Base-by-base conservation (phyloP, 2,888 invertebrate species). In the Aphrophora alni region DNA sequence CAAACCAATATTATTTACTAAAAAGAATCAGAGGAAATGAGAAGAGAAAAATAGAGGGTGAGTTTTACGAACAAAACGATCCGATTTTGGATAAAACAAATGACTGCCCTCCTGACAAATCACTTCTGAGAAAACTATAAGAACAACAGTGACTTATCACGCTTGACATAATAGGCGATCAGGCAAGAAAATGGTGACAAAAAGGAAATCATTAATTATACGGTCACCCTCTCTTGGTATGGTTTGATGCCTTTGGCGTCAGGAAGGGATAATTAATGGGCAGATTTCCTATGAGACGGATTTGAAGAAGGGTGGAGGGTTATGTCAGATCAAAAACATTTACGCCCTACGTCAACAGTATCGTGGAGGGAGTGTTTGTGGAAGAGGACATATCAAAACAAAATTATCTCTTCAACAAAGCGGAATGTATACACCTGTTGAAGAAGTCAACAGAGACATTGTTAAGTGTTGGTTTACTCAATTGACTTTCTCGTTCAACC, bases 121-220 rank as follows among this genome's bases (percentile, higher is more conserved):
- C n/a, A n/a, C n/a, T n/a, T n/a, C n/a, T n/a, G 14, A 59, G 59
- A 59, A 59, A 59, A 59, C 59, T 59, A 59, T 59, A 59, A 59
- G 59, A 59, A 59, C 59, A 59, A n/a, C 2, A 21, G 21, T 14
- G 59, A 59, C 21, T 59, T 59, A 59, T 59, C 59, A 59, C 59
- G 59, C 12, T 21, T 59, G 59, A 59, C 59, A 5, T 59, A 21
- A 59, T 59, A 5, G 59, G 59, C 59, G 59, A 59, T 21, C 59
- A 21, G 59, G 59, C 2, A 59, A 59, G 59, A 21, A 59, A 59
- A 59, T 8, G 5, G 59, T 14, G 59, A 59, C 59, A 59, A 59
- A 59, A 59, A 59, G 59, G 59, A 2, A 21, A 59, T 21, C 59
- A 59, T 59, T 21, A 59, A 59, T 59, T 59, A 59, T 21, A n/a